These are phyloP conservation scores for Panonychus citri DNA, from an alignment of 1,140 invertebrate species.

Conservation along the genomic window DNA sequence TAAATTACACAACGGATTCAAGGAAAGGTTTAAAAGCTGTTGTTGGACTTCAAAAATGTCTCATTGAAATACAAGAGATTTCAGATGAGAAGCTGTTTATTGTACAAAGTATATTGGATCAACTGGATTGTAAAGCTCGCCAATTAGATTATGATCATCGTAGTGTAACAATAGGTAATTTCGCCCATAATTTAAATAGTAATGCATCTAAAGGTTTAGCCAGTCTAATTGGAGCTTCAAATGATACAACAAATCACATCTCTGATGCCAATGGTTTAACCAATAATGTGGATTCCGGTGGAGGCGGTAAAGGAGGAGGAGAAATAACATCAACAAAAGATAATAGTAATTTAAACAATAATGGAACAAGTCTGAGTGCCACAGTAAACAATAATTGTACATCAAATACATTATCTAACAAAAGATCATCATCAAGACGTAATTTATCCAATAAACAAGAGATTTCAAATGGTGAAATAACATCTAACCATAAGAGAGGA, in stretches of 20 bases:
- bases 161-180: constrained; percentile 2
- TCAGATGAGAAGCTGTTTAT: constrained; percentile 8
- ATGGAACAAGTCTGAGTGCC: not conserved
- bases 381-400: not conserved
- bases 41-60: not conserved
- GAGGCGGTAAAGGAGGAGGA: not conserved
- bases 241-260: not conserved
- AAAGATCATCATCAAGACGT: not conserved
- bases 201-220: not conserved
- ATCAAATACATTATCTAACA: not conserved
- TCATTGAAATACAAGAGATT: constrained; percentile 9
- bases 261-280: not conserved
- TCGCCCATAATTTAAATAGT: not conserved
- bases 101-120: constrained; percentile 8
- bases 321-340: not conserved
- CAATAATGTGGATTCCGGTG: not conserved
- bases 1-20: no score
- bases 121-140: constrained; percentile 9
- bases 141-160: constrained; percentile 10
- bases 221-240: not conserved
- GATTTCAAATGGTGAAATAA: not conserved
- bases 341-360: no score
- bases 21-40: constrained; percentile 1
- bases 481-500: not conserved
- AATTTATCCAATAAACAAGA: not conserved